These are phyloP conservation scores for Channa maculata DNA, from an alignment of 2,113 vertebrate species.

Conservation along the genomic window DNA sequence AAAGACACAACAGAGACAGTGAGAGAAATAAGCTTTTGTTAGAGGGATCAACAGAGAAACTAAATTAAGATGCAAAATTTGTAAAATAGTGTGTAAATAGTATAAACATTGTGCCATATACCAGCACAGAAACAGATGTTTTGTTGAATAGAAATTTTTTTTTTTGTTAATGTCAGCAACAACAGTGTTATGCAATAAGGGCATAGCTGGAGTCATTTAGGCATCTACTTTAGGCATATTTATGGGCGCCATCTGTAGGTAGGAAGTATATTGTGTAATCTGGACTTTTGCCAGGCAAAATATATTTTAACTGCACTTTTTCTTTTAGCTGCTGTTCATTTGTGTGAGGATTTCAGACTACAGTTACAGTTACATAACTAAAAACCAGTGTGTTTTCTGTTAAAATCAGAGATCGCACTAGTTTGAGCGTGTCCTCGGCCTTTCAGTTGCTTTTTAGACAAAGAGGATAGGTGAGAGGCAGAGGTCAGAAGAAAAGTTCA, in stretches of 20 bases:
- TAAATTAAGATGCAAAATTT: slow-evolving; percentile 8
- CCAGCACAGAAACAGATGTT: no score
- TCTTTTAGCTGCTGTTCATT: background rate
- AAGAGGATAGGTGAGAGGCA: background rate
- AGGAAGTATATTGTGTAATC: background rate
- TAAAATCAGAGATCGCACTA: background rate
- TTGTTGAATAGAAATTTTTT: no score
- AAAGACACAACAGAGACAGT: background rate
- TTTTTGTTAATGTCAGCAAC: no score
- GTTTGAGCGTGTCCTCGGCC: background rate
- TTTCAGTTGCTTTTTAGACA: background rate
- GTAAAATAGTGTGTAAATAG: background rate
- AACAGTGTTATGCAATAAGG: background rate
- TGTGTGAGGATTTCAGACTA: background rate
- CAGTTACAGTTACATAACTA: background rate
- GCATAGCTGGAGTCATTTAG: background rate
- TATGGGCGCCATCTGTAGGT: slow-evolving; percentile 8
- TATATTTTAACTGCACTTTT: background rate
- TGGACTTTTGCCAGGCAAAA: background rate
- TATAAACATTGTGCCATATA: no score
- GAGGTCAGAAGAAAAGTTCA: background rate
- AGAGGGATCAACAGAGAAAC: slow-evolving; percentile 4
- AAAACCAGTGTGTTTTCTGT: background rate
- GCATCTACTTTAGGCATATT: background rate
- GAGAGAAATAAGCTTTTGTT: slow-evolving; percentile 15